Percentiles rank a stretch among this genome's conserved stretches.
Conservation (phyloP, 1,140 invertebrate genomes). For the Leptonema lineaticorne region DNA sequence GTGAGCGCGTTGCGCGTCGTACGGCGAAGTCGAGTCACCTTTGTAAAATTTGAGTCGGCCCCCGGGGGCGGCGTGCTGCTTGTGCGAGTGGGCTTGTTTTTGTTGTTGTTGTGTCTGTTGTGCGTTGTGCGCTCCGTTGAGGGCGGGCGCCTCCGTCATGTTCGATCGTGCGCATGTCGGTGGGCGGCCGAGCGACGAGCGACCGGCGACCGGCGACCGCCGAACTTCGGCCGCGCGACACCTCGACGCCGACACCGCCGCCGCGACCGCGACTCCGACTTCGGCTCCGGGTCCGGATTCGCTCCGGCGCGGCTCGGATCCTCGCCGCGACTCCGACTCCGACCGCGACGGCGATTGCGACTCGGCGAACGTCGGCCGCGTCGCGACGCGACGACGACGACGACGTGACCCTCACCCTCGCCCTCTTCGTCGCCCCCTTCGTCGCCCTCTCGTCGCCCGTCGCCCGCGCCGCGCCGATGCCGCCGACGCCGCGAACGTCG, state of each 20-base stretch:
- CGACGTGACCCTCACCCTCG: neutral
- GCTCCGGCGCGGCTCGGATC: neutral
- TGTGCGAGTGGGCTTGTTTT: neutral
- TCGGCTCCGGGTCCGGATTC: conserved; percentile 7
- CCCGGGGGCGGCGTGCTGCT: conserved; percentile 43
- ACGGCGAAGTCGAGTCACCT: conserved; percentile 54
- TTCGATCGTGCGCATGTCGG: neutral
- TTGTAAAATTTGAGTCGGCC: conserved; percentile 64
- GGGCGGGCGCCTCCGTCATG: conserved; percentile 12
- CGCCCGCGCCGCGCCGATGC: neutral
- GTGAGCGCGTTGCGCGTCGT: neutral
- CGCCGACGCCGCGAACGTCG: neutral
- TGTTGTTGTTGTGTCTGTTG: neutral
- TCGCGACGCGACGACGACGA: neutral
- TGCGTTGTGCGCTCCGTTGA: conserved; percentile 11
- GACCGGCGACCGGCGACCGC: too few species aligned
- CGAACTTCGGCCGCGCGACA: conserved; percentile 21
- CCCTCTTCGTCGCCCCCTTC: neutral
- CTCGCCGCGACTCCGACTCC: conserved; percentile 1
- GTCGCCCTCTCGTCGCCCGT: neutral
- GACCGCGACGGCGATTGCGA: conserved; percentile 42
- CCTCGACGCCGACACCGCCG: neutral
- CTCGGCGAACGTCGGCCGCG: too few species aligned
- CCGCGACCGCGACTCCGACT: too few species aligned
- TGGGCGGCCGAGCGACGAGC: neutral